Conservation (phyloP, 92 coral and sea anemone species). For the Umimayanthus kanabou region DNA sequence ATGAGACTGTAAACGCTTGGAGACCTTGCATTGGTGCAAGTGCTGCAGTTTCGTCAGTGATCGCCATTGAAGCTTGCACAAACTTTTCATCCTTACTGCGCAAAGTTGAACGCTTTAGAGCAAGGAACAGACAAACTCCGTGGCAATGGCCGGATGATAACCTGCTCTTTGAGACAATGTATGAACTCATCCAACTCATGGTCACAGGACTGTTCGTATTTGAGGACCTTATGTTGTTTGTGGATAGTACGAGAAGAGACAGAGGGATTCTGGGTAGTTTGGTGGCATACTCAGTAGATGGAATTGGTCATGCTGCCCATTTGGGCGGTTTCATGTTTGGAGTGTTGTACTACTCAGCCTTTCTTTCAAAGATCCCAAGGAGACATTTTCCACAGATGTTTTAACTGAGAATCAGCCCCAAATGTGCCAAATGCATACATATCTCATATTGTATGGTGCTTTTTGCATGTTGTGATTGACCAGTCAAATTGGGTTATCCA, state of each 20-base stretch:
- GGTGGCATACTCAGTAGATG: slow-evolving; percentile 74
- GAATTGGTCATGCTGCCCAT: slow-evolving; percentile 92
- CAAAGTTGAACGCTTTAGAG: slow-evolving; percentile 52
- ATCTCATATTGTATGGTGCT: too few relatives aligned
- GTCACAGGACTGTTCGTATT: slow-evolving; percentile 56
- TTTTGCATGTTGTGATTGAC: too few relatives aligned
- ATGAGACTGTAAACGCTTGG: slow-evolving; percentile 65
- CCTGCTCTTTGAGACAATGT: slow-evolving; percentile 48
- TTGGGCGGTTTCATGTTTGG: slow-evolving; percentile 93
- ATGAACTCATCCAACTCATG: slow-evolving; percentile 63
- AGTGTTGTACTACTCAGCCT: slow-evolving; percentile 56
- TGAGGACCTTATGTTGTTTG: slow-evolving; percentile 58
- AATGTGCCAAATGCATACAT: neutral
- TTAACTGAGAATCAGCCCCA: neutral
- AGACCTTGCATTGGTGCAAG: slow-evolving; percentile 89
- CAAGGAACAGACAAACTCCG: slow-evolving; percentile 33
- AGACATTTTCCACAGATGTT: slow-evolving; percentile 34
- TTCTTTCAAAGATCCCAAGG: slow-evolving; percentile 40
- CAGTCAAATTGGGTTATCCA: too few relatives aligned
- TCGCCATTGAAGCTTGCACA: slow-evolving; percentile 84
- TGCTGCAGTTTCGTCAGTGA: slow-evolving; percentile 77
- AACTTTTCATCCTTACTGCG: slow-evolving; percentile 57
- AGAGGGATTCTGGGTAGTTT: slow-evolving; percentile 67
- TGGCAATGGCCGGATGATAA: slow-evolving; percentile 44
- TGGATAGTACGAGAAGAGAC: slow-evolving; percentile 53